Evolutionary conservation across 2,113 vertebrate genomes (phyloP), one percentile per base, ranked within the genome.

Genomic region (Tilapia sparmanii): DNA sequence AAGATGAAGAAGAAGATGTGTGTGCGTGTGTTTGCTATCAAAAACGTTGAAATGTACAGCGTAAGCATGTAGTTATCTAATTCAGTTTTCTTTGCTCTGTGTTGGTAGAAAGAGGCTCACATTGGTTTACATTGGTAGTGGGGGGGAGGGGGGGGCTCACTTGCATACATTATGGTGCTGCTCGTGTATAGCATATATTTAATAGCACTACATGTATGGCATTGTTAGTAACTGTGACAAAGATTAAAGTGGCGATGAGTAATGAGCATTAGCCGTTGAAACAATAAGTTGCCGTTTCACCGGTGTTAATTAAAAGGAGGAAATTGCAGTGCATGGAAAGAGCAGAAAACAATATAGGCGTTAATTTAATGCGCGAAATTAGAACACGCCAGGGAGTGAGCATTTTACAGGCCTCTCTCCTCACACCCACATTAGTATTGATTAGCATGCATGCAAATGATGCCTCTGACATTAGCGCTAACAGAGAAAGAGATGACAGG

Each of bases 281-380:
- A 89, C 52, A 85, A 90, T 93, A 88, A 87, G 83, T 84, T 59
- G 19, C 63, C 55, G 59, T 85, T 83, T 52, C 10, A 18, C 38
- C 7, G 38, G 47, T 19, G 81, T 91, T 94, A 93, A 95, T 96
- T 93, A 93, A 88, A 87, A 18, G 1, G 50, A 88, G 73, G 26
- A 53, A 88, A 92, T 89, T 12, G 42, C 66, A 55, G 47, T 4
- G 11, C 8, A 35, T 9, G 47, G 50, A 35, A 73, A 47, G 26
- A 11, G 73, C 87, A 86, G 87, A 83, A 55, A 84, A 38, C 24
- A 10, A 63, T 38, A 79, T 38, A 26, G 80, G 31, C 24, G 38
- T n/a, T 90, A 50, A 87, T 89, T 91, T 66, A 68, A 87, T 31
- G 38, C 45, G 29, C 31, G 5, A 63, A 87, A 80, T 81, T 61